Evolutionary conservation across 2,888 invertebrate species (phyloP).

Genomic region (Scaptomyza cyrtandrae): DNA sequence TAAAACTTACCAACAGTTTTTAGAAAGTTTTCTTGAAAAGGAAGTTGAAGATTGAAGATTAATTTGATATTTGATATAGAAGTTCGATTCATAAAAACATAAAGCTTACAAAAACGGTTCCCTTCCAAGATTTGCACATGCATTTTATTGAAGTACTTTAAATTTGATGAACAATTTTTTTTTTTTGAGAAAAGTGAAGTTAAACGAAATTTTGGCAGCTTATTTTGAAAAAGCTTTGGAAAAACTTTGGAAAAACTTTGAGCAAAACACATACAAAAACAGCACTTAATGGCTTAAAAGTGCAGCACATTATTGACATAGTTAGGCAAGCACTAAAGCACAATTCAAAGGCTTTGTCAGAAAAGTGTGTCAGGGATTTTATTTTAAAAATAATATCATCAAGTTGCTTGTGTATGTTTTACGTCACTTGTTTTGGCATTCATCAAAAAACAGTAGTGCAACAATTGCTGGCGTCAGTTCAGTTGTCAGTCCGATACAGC

Average conservation of each 20-base stretch:
- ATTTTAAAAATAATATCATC: constrained; percentile 27
- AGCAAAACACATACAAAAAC: constrained; percentile 25
- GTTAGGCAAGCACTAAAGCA: constrained; percentile 30
- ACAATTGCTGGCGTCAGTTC: constrained; percentile 41
- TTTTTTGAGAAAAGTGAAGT: neutral
- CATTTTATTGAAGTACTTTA: constrained; percentile 5
- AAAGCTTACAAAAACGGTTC: neutral
- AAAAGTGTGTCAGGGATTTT: constrained; percentile 26
- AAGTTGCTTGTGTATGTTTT: constrained; percentile 4
- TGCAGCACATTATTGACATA: constrained; percentile 57
- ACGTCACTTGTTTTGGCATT: constrained; percentile 21
- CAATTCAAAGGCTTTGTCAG: neutral
- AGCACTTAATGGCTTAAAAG: constrained; percentile 67
- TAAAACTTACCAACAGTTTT: too few species aligned
- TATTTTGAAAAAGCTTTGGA: constrained; percentile 1
- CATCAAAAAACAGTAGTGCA: constrained; percentile 30
- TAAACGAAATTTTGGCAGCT: neutral
- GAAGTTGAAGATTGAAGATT: too few species aligned
- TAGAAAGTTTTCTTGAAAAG: too few species aligned
- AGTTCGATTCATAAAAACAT: neutral
- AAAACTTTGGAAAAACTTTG: constrained; percentile 7
- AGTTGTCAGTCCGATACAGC: constrained; percentile 31
- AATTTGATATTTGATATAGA: neutral
- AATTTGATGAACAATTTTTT: neutral
- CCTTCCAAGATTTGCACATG: neutral